Evolutionary conservation across 1,140 invertebrate genomes (phyloP).

Genomic region (Drosophila arizonae): DNA sequence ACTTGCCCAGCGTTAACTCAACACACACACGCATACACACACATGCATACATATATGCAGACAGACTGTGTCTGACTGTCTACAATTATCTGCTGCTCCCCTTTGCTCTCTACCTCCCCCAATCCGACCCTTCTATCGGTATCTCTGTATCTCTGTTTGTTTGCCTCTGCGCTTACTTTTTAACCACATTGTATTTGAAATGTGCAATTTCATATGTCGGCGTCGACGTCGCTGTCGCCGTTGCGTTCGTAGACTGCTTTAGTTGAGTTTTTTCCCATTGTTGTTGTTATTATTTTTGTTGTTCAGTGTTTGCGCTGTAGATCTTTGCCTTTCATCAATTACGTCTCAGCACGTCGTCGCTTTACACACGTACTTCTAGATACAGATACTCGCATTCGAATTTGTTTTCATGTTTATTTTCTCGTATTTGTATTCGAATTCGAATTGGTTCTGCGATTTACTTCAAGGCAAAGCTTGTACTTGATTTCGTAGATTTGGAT

Average conservation of each 20-base stretch:
- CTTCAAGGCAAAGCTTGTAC: no score
- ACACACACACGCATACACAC: slow-evolving; percentile 36
- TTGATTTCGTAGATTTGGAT: no score
- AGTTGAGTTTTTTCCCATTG: slow-evolving; percentile 27
- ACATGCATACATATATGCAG: slow-evolving; percentile 4
- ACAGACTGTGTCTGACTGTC: slow-evolving; percentile 33
- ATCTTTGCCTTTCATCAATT: slow-evolving; percentile 62
- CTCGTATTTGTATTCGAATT: background rate
- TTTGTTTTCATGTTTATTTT: background rate
- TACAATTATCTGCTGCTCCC: slow-evolving; percentile 62
- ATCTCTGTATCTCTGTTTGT: slow-evolving; percentile 51
- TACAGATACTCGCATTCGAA: slow-evolving; percentile 10
- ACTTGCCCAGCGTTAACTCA: slow-evolving; percentile 72
- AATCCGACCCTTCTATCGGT: background rate
- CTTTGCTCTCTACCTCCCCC: background rate
- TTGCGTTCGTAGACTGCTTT: slow-evolving; percentile 33
- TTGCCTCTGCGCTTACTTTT: slow-evolving; percentile 69
- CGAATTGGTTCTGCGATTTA: slow-evolving; percentile 9
- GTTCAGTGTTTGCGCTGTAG: slow-evolving; percentile 44
- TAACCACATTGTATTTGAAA: slow-evolving; percentile 79
- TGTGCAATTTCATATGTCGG: slow-evolving; percentile 74
- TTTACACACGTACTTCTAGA: slow-evolving; percentile 11
- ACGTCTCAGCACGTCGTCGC: slow-evolving; percentile 41
- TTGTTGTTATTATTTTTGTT: slow-evolving; percentile 25
- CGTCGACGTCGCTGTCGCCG: slow-evolving; percentile 3